Evolutionary conservation across 2,113 vertebrate genomes (phyloP).

Genomic region (Harpagus bidentatus): DNA sequence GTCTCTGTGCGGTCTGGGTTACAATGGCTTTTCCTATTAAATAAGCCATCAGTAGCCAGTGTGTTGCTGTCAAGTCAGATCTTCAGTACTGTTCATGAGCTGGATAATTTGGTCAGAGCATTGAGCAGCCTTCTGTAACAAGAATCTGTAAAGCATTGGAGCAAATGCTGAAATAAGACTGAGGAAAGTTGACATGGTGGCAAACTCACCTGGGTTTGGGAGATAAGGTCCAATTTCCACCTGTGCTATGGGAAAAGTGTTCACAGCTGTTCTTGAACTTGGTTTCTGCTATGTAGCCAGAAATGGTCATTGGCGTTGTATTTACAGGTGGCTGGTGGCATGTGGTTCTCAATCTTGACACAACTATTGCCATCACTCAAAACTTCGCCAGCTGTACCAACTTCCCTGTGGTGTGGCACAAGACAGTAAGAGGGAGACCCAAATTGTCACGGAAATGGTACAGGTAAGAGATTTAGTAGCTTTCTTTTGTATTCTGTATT

Average conservation of each 20-base stretch:
- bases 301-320: not conserved
- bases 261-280: not conserved
- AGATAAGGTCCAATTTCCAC: not conserved
- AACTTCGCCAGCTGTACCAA: conserved; percentile 97
- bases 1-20: not conserved
- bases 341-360: conserved; percentile 95
- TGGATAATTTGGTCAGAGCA: not conserved
- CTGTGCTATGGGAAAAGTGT: not conserved
- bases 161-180: not conserved
- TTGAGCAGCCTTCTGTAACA: not conserved
- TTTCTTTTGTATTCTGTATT: not conserved
- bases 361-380: conserved; percentile 93
- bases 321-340: conserved; percentile 97
- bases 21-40: not conserved
- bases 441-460: conserved; percentile 98
- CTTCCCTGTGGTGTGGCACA: conserved; percentile 99
- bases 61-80: not conserved
- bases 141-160: not conserved
- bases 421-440: conserved; percentile 94
- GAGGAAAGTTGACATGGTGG: not conserved
- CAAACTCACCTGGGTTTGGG: not conserved
- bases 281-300: not conserved
- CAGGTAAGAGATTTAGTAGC: conserved; percentile 76
- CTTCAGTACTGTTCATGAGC: not conserved
- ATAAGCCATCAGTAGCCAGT: not conserved